phyloP scores from a whole-genome alignment of 2,797 vertebrate species.

The Bradypus variegatus region DNA sequence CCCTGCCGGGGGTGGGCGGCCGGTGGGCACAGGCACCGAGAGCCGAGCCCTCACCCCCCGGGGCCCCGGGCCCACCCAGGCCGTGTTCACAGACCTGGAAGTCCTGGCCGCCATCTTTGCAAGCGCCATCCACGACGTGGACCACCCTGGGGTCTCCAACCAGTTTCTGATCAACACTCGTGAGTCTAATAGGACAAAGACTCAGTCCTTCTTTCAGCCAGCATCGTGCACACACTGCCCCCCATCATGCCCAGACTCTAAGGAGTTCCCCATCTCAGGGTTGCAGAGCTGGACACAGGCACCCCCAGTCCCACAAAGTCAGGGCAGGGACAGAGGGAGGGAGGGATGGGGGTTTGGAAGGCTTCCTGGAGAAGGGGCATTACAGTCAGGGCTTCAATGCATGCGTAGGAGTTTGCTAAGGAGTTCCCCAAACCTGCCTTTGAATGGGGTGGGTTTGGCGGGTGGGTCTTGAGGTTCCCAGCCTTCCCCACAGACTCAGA shows the following conservation, averaged over 20 bases:
- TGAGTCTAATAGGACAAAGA: conserved; percentile 55
- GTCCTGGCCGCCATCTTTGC: conserved; percentile 91
- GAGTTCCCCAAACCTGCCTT: not conserved
- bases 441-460: too few species aligned
- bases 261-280: not conserved
- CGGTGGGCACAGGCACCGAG: not conserved
- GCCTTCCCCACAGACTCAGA: conserved; percentile 81
- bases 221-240: not conserved
- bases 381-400: not conserved
- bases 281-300: not conserved
- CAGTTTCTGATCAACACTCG: conserved; percentile 97
- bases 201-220: not conserved
- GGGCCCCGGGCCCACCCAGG: conserved; percentile 67
- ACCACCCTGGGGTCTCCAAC: conserved; percentile 93
- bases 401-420: not conserved
- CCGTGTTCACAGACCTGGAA: conserved; percentile 93
- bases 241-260: not conserved
- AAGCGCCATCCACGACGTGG: conserved; percentile 92
- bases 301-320: not conserved
- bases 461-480: not conserved
- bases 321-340: not conserved
- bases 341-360: not conserved
- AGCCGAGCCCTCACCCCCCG: not conserved
- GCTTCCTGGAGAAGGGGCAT: not conserved
- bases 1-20: accelerated